Conservation (phyloP, 2,113 vertebrate species). For the Hippocampus comes region DNA sequence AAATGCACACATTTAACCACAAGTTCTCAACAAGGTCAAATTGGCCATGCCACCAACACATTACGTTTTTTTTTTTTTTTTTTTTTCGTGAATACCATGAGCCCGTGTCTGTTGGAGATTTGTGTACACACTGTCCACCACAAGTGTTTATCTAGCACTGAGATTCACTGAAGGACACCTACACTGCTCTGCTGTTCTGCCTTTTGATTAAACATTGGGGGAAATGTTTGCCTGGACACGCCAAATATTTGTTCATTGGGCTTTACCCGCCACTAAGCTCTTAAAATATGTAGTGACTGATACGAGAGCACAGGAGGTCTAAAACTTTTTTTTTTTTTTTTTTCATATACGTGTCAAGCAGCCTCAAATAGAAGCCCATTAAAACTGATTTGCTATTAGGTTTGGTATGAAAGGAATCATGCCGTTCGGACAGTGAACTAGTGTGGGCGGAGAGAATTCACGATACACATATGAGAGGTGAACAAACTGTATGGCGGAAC, state of each 20-base stretch:
- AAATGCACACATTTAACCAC: conserved; percentile 50
- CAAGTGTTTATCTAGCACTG: conserved; percentile 57
- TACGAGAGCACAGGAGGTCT: conserved; percentile 31
- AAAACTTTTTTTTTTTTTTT: conserved; percentile 9
- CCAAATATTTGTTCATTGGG: conserved; percentile 67
- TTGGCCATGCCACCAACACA: conserved; percentile 65
- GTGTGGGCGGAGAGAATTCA: neutral
- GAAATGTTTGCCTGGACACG: conserved; percentile 60
- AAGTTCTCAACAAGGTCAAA: conserved; percentile 66
- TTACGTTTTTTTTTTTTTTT: conserved; percentile 35
- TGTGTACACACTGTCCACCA: conserved; percentile 64
- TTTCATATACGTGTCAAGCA: conserved; percentile 17
- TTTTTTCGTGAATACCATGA: conserved; percentile 42
- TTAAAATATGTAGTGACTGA: conserved; percentile 61
- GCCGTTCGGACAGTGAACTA: neutral
- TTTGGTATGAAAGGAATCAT: conserved; percentile 15
- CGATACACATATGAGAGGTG: neutral
- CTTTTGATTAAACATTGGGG: conserved; percentile 50
- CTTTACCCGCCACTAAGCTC: conserved; percentile 62
- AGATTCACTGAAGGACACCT: conserved; percentile 57
- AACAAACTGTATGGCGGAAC: neutral
- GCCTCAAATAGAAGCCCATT: conserved; percentile 27
- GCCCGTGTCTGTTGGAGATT: conserved; percentile 50
- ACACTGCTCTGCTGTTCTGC: conserved; percentile 60
- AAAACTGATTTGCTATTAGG: conserved; percentile 24